A percentile compares a stretch with the other conserved stretches of the same genome.
phyloP scores from a whole-genome alignment of 2,113 vertebrate genomes.

The Phodopus roborovskii region DNA sequence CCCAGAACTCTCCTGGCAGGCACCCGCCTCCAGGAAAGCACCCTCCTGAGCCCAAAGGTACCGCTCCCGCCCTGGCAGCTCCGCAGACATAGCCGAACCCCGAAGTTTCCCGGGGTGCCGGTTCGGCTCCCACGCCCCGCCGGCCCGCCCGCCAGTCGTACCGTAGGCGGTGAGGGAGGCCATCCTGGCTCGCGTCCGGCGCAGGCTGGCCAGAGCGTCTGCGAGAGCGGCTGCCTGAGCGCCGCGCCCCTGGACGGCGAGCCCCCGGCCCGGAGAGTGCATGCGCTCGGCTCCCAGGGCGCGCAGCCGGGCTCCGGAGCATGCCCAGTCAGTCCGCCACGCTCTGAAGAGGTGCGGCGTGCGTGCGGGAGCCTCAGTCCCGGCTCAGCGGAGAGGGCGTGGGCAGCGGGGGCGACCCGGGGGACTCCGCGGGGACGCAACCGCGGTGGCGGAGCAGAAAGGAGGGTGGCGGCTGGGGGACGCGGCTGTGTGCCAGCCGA shows the following conservation, averaged over 20 bases:
- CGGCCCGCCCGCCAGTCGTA: slow-evolving; percentile 26
- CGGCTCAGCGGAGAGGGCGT: neutral
- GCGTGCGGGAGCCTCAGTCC: neutral
- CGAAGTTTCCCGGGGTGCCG: slow-evolving; percentile 45
- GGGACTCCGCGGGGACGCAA: slow-evolving; percentile 21
- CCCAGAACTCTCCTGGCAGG: neutral
- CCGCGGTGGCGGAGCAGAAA: neutral
- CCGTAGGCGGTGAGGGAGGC: slow-evolving; percentile 53
- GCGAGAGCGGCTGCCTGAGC: slow-evolving; percentile 41
- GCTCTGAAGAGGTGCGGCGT: neutral
- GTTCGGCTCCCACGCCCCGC: neutral
- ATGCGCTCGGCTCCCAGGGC: slow-evolving; percentile 61
- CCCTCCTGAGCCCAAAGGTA: neutral
- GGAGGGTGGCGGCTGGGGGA: neutral
- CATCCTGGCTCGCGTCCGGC: slow-evolving; percentile 75
- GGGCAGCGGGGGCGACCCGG: neutral
- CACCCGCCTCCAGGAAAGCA: neutral
- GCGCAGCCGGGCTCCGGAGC: slow-evolving; percentile 51
- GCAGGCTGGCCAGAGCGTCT: slow-evolving; percentile 72
- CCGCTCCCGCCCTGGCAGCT: neutral
- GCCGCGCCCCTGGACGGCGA: slow-evolving; percentile 73
- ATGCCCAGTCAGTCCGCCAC: slow-evolving; percentile 61
- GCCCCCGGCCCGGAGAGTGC: slow-evolving; percentile 43
- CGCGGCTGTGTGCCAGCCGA: neutral
- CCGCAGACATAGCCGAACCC: neutral